Evolutionary conservation across 2,113 vertebrate genomes (phyloP), one percentile per base, ranked within the genome.

Genomic region (Aptenodytes patagonicus): DNA sequence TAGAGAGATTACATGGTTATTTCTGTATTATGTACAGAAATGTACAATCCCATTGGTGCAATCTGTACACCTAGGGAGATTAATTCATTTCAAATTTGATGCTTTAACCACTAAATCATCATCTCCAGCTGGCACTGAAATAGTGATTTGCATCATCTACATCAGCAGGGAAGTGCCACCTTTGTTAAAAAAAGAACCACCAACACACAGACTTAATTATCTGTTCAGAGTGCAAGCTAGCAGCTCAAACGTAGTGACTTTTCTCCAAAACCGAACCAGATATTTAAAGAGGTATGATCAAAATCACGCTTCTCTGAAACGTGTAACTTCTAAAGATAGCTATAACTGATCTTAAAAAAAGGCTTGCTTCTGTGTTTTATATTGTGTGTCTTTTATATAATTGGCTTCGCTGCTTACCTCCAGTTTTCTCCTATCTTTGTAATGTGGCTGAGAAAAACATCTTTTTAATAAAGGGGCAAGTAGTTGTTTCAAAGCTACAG

Each of bases 161-260:
- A 90, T 97, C 95, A 93, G 89, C 82, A 88, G 89, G 76, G 75
- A 97, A 97, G 93, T 93, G 96, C 94, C 94, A 96, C 94, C 94
- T 96, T 83, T 88, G 91, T 95, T 95, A 96, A 97, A 97, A 97
- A 97, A 96, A 90, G 96, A 97, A 95, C 95, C 93, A 93, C 96
- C 81, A 2, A 97, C 91, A 95, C 92, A 90, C 71, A 96, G 91
- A 90, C 95, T 96, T 96, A 96, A 97, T 96, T 97, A 96, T 91
- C 89, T 93, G 69, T 91, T 94, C 93, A 84, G 49, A 88, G 79
- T 94, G 82, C 88, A 86, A 94, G 75, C 75, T 95, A 82, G 87
- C 86, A 94, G 88, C 83, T 87, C 32, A 61, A 89, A 89, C 58
- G 38, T 57, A 93, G 73, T 80, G 93, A 79, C 46, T 96, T 79